Evolutionary conservation across 2,797 vertebrate genomes (phyloP).

Genomic region (Antennarius maculatus): DNA sequence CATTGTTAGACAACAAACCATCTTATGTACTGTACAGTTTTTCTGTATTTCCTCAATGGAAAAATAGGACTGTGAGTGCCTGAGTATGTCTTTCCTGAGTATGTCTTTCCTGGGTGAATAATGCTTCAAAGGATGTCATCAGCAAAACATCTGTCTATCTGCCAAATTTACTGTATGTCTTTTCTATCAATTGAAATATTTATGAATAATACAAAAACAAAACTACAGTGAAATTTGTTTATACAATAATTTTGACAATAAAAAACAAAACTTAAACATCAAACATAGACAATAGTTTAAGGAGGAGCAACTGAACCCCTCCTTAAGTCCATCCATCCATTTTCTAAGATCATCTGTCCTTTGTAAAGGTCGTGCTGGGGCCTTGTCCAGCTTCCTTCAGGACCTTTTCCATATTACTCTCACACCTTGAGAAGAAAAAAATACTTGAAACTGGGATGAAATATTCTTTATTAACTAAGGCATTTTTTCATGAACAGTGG

Average conservation of each 20-base stretch:
- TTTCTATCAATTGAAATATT: neutral
- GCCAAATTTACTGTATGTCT: slow-evolving; percentile 6
- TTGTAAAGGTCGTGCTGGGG: no score
- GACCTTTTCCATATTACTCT: no score
- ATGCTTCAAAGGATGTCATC: slow-evolving; percentile 39
- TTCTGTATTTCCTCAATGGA: slow-evolving; percentile 2
- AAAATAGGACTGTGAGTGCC: slow-evolving; percentile 2
- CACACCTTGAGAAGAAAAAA: no score
- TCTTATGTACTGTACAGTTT: slow-evolving; percentile 12
- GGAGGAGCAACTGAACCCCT: no score
- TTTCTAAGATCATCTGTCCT: no score
- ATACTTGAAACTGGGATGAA: no score
- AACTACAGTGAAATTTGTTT: no score
- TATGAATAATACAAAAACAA: neutral
- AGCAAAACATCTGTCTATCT: slow-evolving; percentile 29
- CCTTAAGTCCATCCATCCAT: no score
- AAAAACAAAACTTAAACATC: no score
- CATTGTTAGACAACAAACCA: slow-evolving; percentile 8
- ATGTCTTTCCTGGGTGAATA: slow-evolving; percentile 4
- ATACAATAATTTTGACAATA: neutral
- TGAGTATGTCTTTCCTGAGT: neutral
- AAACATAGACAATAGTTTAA: neutral
- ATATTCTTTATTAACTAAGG: no score
- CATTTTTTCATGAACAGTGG: no score
- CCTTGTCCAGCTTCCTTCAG: no score